Evolutionary conservation across 2,797 vertebrate species (phyloP).

Genomic region (Diplodus puntazzo): DNA sequence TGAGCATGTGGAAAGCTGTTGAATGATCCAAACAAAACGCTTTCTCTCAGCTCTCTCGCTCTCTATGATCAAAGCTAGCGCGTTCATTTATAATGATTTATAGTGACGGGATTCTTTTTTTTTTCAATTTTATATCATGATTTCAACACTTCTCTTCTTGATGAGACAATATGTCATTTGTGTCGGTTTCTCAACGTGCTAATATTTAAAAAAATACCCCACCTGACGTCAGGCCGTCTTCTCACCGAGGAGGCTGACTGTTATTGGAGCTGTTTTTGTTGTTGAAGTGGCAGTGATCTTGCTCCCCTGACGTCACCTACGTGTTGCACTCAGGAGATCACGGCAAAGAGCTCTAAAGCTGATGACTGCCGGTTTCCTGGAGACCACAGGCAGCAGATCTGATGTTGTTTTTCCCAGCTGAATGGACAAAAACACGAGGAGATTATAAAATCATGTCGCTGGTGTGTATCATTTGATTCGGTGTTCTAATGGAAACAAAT

Average conservation of each 20-base stretch:
- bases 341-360: conserved; percentile 57
- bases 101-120: conserved; percentile 23
- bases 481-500: conserved; percentile 7
- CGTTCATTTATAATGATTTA: conserved; percentile 30
- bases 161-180: not conserved
- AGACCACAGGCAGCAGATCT: conserved; percentile 63
- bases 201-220: not conserved
- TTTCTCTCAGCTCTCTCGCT: conserved; percentile 6
- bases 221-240: conserved; percentile 45
- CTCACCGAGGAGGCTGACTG: conserved; percentile 45
- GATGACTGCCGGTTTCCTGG: conserved; percentile 73
- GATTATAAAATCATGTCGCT: conserved; percentile 18
- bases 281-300: conserved; percentile 50
- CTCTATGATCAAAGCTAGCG: conserved; percentile 60
- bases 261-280: conserved; percentile 78
- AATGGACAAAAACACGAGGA: conserved; percentile 35
- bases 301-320: conserved; percentile 75
- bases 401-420: conserved; percentile 54
- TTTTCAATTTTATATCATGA: conserved; percentile 9
- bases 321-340: conserved; percentile 72
- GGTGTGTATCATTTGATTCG: not conserved
- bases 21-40: not conserved
- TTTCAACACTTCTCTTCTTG: conserved; percentile 1
- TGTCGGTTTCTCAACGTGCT: not conserved
- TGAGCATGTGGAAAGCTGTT: conserved; percentile 9